A percentile compares a stretch with the other conserved stretches of the same genome.
phyloP scores from a whole-genome alignment of 2,113 vertebrate species.

The Elachura formosa region DNA sequence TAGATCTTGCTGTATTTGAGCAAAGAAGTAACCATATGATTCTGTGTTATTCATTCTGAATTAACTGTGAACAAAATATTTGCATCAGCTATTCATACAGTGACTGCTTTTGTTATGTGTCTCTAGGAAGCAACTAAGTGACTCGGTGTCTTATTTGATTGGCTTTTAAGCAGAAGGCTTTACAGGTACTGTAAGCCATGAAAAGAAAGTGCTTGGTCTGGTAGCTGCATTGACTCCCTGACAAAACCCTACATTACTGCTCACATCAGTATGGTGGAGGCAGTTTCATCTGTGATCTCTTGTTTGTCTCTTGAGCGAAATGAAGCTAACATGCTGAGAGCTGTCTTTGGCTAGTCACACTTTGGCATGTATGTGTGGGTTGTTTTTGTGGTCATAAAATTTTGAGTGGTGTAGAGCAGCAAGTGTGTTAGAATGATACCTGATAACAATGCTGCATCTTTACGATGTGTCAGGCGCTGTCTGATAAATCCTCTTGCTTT shows the following conservation, averaged over 20 bases:
- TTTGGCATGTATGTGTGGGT: conserved; percentile 44
- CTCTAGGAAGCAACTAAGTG: conserved; percentile 17
- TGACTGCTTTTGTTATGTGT: conserved; percentile 4
- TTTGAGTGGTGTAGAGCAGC: conserved; percentile 53
- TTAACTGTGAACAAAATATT: conserved; percentile 42
- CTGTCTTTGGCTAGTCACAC: conserved; percentile 58
- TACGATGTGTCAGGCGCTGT: conserved; percentile 43
- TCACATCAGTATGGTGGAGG: conserved; percentile 19
- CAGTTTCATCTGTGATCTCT: conserved; percentile 60
- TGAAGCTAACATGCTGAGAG: conserved; percentile 61
- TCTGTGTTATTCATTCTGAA: conserved; percentile 30
- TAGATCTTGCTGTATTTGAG: conserved; percentile 6
- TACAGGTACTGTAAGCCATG: not conserved
- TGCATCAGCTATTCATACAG: not conserved
- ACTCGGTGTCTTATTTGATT: conserved; percentile 34
- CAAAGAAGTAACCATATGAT: not conserved
- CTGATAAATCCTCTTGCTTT: conserved; percentile 51
- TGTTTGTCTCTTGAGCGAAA: conserved; percentile 54
- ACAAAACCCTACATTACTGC: conserved; percentile 13
- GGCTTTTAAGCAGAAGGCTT: conserved; percentile 43
- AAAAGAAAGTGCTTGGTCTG: not conserved
- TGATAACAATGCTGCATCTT: conserved; percentile 64
- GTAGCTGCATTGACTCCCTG: conserved; percentile 11
- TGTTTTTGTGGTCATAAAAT: conserved; percentile 64
- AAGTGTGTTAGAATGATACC: conserved; percentile 59